Evolutionary conservation across 2,113 vertebrate genomes (phyloP).

Genomic region (Hiodon tergisus): DNA sequence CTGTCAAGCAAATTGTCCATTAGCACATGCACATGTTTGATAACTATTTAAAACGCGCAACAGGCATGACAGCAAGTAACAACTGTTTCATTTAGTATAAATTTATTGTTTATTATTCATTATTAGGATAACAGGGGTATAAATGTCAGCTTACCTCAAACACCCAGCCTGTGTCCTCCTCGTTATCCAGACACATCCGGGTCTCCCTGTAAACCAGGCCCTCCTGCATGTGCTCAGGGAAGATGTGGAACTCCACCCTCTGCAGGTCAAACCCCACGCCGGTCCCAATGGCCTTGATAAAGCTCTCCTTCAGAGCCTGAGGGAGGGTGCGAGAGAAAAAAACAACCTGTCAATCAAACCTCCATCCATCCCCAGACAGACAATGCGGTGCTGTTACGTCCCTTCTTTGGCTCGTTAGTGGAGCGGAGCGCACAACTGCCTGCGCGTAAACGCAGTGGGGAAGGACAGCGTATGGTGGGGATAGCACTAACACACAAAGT

Average conservation of each 20-base stretch:
- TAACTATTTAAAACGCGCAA: too few relatives aligned
- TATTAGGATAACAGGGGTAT: not conserved
- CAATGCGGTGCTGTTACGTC: not conserved
- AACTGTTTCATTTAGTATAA: too few relatives aligned
- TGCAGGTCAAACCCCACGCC: slow-evolving; percentile 90
- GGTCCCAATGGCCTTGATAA: slow-evolving; percentile 89
- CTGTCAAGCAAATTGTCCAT: too few relatives aligned
- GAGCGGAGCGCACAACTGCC: too few relatives aligned
- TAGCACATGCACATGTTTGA: too few relatives aligned
- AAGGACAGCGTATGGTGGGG: too few relatives aligned
- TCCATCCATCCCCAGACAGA: slow-evolving; percentile 44
- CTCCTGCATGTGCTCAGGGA: slow-evolving; percentile 65
- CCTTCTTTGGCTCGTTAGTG: too few relatives aligned
- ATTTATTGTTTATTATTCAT: too few relatives aligned
- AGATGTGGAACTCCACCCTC: slow-evolving; percentile 81
- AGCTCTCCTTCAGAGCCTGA: slow-evolving; percentile 92
- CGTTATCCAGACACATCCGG: slow-evolving; percentile 78
- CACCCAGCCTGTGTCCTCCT: slow-evolving; percentile 68
- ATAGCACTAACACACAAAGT: too few relatives aligned
- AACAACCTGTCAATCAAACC: slow-evolving; percentile 50
- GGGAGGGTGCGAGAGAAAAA: slow-evolving; percentile 24
- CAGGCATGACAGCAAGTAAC: too few relatives aligned
- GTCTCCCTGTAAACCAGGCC: slow-evolving; percentile 70
- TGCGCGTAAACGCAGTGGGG: too few relatives aligned
- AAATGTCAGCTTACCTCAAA: slow-evolving; percentile 64